Evolutionary conservation across 2,797 vertebrate species (phyloP), one percentile per base, ranked within the genome.

Genomic region (Rhodeus uyekii): DNA sequence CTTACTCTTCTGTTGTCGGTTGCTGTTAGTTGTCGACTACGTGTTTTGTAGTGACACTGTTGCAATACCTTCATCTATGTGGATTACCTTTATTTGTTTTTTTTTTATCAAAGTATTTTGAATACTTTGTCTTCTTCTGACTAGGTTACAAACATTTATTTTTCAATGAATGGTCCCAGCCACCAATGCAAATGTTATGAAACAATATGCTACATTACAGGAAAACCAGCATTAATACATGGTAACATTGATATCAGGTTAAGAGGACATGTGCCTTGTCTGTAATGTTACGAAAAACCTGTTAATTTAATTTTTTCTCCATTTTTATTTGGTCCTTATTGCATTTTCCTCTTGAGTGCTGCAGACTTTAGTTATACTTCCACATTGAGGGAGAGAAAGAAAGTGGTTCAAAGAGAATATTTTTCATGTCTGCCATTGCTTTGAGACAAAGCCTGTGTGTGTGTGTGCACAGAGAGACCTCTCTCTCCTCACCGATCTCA

Each of bases 361-460:
- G 29, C 18, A 78, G 61, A 65, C 58, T 64, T 77, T 48, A 48
- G 58, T 34, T 77, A 46, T 34, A 48, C 75, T 48, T 53, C 32
- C 24, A 68, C 24, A n/a, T 3, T 50, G 19, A 50, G 19, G 22
- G 44, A 44, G 44, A 16, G 3, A n/a, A 8, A 55, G 4, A 55
- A 3, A 10, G 50, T 10, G 50, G 50, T 19, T 27, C 76, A 67
- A 14, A 50, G 22, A 68, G 64, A 79, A 58, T 39, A 77, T 77
- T 46, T 77, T 34, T 67, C 76, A 65, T 68, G 38, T 76, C 38
- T 71, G 24, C 64, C 73, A 24, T 65, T n/a, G n/a, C 64, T 68
- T 65, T 65, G 68, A 65, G 58, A 74, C 68, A 64, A 53, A 73
- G 82, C 18, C 6, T 32, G 58, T 55, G 69, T 22, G 44, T n/a